Conservation (phyloP, 2,797 vertebrate genomes). For the Spinibarbus caldwelli region DNA sequence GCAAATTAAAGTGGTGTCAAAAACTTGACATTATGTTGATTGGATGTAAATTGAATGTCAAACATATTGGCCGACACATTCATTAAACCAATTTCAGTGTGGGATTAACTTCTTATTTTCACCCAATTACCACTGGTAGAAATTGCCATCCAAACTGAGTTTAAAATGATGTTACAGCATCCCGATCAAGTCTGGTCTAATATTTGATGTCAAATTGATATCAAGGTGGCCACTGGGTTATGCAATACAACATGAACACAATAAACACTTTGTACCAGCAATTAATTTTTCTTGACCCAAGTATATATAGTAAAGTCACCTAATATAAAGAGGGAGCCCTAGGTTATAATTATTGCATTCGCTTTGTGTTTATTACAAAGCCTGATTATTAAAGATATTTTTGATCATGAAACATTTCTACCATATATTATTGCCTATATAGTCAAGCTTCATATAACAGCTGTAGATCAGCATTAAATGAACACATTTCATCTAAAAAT, state of each 20-base stretch:
- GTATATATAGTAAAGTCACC: neutral
- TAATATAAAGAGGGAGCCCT: neutral
- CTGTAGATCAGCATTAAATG: conserved; percentile 13
- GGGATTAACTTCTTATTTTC: neutral
- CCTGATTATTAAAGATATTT: neutral
- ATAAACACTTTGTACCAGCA: neutral
- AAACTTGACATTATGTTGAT: neutral
- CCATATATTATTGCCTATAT: no score
- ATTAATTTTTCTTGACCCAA: neutral
- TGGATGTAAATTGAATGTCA: neutral
- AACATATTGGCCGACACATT: neutral
- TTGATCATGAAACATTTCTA: no score
- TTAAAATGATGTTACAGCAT: neutral
- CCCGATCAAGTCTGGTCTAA: neutral
- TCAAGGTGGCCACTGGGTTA: neutral
- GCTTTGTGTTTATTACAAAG: conserved; percentile 17
- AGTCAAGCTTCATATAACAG: neutral
- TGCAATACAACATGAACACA: neutral
- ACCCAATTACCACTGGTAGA: neutral
- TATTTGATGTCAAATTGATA: neutral
- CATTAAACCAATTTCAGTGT: neutral
- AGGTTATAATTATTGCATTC: conserved; percentile 52
- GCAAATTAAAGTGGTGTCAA: neutral
- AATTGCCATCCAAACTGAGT: neutral
- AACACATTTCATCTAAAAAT: conserved; percentile 15